Evolutionary conservation across 53 echinoderm and acorn worm genomes (phyloP), one percentile per base, ranked within the genome.

Genomic region (Holothuria leucospilota): DNA sequence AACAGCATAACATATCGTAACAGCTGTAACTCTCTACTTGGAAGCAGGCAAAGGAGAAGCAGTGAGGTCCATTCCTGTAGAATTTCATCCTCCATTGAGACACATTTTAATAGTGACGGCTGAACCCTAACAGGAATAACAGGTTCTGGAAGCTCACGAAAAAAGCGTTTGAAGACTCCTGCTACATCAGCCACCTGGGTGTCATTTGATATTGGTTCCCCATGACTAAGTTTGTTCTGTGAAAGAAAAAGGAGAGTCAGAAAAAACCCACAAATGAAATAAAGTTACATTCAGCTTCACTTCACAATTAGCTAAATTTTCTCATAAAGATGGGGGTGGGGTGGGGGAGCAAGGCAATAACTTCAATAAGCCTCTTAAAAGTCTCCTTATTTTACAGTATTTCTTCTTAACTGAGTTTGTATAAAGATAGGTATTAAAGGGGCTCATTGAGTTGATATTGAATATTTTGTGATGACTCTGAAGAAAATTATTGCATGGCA

Each of bases 81-180:
- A 28, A 85, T 77, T 38, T 79, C 75, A 68, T 93, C 90, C 2
- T 88, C 87, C 15, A 92, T 77, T 69, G 92, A 92, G 28, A 63
- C 84, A 62, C 95, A 90, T 75, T 99, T 99, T 71, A 92, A 71
- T 66, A 93, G 77, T 69, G 90, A 88, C 16, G 92, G 81, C 61
- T 92, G 88, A 61, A 94, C 90, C 25, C 88, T 89, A 59, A 79
- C 39, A 63, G 82, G 90, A 10, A 99, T 73, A 16, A 99, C 88
- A 38, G 99, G 92, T 34, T 99, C 95, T 13, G 94, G 90, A 26
- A 99, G 92, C 39, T 90, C 90, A 15, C 95, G 89, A 85, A 99
- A 92, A 86, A 99, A 99, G 72, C 92, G 85, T 77, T 99, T 99
- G 78, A 99, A 96, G 53, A 99, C 88, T 68, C 95, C 84, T 61